Percentiles rank a stretch among this genome's conserved stretches.
Conservation (phyloP, 2,888 invertebrate species). For the Eupithecia vulgata region DNA sequence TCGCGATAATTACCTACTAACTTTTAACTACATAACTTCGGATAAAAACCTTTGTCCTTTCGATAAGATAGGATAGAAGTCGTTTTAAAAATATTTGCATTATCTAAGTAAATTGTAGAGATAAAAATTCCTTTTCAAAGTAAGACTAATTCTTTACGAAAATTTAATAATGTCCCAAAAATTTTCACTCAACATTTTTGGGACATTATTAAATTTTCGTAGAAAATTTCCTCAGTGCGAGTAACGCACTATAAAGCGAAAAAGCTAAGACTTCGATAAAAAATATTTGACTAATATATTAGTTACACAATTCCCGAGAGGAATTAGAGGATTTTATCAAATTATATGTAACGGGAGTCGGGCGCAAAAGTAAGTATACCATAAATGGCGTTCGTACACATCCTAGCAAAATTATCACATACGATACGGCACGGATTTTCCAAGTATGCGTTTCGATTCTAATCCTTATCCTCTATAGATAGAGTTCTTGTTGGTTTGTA, state of each 20-base stretch:
- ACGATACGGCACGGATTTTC: neutral
- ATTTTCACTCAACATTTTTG: too few species aligned
- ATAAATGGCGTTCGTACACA: neutral
- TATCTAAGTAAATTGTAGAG: neutral
- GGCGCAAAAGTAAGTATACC: neutral
- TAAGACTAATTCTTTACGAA: too few species aligned
- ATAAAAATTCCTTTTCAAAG: neutral
- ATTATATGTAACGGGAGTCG: neutral
- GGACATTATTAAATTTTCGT: too few species aligned
- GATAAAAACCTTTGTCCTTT: conserved; percentile 5
- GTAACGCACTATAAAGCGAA: too few species aligned
- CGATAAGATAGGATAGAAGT: neutral
- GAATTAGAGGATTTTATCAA: neutral
- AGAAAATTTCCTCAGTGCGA: too few species aligned
- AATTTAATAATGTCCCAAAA: too few species aligned
- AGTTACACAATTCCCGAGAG: neutral
- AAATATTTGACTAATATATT: neutral
- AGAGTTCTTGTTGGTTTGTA: neutral
- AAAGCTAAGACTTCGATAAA: too few species aligned
- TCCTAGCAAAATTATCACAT: conserved; percentile 7
- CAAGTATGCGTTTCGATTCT: neutral
- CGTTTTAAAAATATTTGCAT: neutral
- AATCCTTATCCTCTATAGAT: neutral
- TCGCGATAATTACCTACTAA: conserved; percentile 5
- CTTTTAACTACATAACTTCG: conserved; percentile 2